Base-by-base conservation (phyloP, 2,113 vertebrate genomes). In the Brachyhypopomus gauderio region DNA sequence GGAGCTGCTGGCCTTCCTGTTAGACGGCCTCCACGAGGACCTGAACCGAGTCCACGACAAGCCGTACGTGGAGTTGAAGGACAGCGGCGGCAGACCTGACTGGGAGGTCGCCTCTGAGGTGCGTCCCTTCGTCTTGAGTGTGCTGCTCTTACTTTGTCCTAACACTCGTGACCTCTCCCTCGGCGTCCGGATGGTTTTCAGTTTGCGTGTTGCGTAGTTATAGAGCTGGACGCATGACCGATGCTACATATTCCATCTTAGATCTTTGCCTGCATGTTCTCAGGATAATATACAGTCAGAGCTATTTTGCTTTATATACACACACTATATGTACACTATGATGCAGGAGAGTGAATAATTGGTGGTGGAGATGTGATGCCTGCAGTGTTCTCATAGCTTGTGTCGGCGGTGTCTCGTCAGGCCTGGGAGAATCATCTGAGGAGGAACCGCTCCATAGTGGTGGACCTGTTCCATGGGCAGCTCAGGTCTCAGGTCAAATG, bases 61-160 rank as follows among this genome's bases (percentile, higher is more conserved):
- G 79, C 95, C 95, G 0, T 96, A 96, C 5, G 95, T 96, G 5
- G 95, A 96, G 27, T 89, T 96, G 41, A 96, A 96, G 78, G 95
- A 96, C 86, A 96, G 95, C 3, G 94, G 96, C 48, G 95, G 95
- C 0, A 91, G 95, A 55, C 95, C 95, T n/a, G 95, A 96, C 86
- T 95, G 94, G 94, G 95, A 96, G 81, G 95, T 96, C 34, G 95
- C 95, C 63, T 95, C 95, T 80, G 95, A 96, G 95, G 95, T 96
- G 52, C 59, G 91, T 87, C 6, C 12, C 30, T 58, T 52, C 64
- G 19, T 30, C 22, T 27, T 22, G 1, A 20, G 20, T 60, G 8
- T 20, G n/a, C 11, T 30, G 41, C 17, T 14, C 12, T 30, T 2
- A 30, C 30, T 30, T 30, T 30, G 30, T 30, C 30, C 2, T 30